Base-by-base conservation (phyloP, 2,113 vertebrate genomes). In the Pelobates fuscus region DNA sequence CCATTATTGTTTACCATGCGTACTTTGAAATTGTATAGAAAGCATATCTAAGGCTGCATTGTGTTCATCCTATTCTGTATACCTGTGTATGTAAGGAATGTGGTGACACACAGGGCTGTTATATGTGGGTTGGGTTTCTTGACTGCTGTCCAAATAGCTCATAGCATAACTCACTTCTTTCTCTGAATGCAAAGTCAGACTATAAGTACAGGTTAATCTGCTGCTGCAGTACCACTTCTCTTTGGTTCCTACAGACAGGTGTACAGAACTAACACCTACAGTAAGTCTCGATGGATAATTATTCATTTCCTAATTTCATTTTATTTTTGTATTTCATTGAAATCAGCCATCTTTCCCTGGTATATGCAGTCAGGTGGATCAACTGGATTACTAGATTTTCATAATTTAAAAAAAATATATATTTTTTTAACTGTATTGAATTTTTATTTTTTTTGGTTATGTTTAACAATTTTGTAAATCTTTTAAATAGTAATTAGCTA, bases 111-210 rank as follows among this genome's bases (percentile, higher is more conserved):
- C 25, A 29, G 8, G 44, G 3, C 24, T 17, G 49, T 30, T 57
- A 4, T 44, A 29, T 17, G 8, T 67, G 72, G 72, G 72, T n/a
- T 76, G 72, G 72, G 72, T 37, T 32, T 23, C 30, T 59, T 76
- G 72, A 59, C 54, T 76, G 37, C n/a, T 43, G 52, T 66, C 63
- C 63, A 67, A 76, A 76, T 76, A 76, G 32, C 63, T 76, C 25
- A 8, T n/a, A 76, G 72, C 63, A 73, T 73, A 55, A 65, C 20
- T 73, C 71, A 73, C 60, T 44, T 67, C 24, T 18, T 27, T 20
- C 29, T 3, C 12, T 66, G 63, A 58, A 18, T 8, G 15, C 10
- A 29, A 54, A 11, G 30, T 30, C 37, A 67, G 63, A 1, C 63
- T 76, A 76, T 76, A 76, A 76, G 54, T 67, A 76, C 54, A 15